These are phyloP conservation scores for Parotocinclus haroldoi DNA, from an alignment of 2,797 vertebrate genomes.

Conservation along the genomic window DNA sequence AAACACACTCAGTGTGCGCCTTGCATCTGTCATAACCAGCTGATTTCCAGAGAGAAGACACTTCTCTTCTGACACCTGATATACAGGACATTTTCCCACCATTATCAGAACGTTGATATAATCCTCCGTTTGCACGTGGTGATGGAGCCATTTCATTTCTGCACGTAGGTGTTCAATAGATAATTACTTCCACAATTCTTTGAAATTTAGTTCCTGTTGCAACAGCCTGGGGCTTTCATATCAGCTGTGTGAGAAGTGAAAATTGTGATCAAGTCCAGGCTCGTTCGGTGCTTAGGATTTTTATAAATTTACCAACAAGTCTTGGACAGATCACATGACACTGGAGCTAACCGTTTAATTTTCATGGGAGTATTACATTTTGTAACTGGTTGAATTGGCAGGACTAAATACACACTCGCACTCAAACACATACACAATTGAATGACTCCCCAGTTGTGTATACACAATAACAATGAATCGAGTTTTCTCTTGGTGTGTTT, in stretches of 20 bases:
- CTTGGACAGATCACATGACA: too few species aligned
- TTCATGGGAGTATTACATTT: too few species aligned
- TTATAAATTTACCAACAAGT: neutral
- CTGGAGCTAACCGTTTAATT: too few species aligned
- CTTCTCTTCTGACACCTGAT: neutral
- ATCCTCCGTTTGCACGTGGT: too few species aligned
- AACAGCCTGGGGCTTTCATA: constrained; percentile 20
- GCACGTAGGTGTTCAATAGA: neutral
- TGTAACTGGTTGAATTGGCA: too few species aligned
- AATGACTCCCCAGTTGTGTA: too few species aligned
- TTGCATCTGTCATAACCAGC: neutral
- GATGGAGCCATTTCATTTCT: constrained; percentile 13
- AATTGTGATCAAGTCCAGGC: constrained; percentile 10
- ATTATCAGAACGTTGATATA: neutral
- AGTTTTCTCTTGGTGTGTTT: too few species aligned
- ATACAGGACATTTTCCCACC: too few species aligned
- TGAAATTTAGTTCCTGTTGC: constrained; percentile 33
- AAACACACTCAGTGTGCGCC: too few species aligned
- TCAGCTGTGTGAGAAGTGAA: constrained; percentile 11
- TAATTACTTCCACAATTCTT: constrained; percentile 4
- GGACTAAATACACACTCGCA: too few species aligned
- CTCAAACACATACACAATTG: too few species aligned
- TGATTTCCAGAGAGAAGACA: constrained; percentile 4
- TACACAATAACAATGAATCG: too few species aligned
- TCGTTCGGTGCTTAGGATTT: neutral